Percentiles rank a stretch among this genome's conserved stretches.
phyloP scores from a whole-genome alignment of 2,797 vertebrate species.

The Nothura maculosa region DNA sequence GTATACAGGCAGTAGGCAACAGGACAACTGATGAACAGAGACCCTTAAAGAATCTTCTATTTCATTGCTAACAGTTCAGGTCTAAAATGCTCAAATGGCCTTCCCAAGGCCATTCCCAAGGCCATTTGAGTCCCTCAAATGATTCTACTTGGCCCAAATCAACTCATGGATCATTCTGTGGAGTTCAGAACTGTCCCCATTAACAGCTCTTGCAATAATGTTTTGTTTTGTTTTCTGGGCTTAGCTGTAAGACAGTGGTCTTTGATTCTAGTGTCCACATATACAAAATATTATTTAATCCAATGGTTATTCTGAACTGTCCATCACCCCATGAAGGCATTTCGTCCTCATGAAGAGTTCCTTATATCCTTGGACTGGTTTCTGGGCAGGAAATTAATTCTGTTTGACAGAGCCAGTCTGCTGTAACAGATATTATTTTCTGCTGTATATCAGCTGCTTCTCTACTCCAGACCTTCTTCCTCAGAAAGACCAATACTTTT shows the following conservation, averaged over 20 bases:
- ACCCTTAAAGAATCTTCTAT: background rate
- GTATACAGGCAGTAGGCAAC: background rate
- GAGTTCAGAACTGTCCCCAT: background rate
- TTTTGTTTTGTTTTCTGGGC: background rate
- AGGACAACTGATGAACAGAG: background rate
- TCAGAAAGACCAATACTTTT: background rate
- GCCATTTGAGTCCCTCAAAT: too few species aligned
- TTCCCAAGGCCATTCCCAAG: background rate
- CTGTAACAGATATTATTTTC: background rate
- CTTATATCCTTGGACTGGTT: background rate
- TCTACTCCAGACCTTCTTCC: background rate
- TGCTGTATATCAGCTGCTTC: background rate
- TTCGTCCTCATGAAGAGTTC: background rate
- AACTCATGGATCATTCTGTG: constrained; percentile 18
- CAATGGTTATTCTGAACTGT: background rate
- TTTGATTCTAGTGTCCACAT: background rate
- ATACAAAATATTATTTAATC: background rate
- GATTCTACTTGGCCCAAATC: background rate
- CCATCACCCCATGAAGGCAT: background rate
- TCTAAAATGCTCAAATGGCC: background rate
- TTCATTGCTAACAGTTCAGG: background rate
- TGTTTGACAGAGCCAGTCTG: background rate
- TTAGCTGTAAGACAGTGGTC: background rate
- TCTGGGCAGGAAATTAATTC: background rate
- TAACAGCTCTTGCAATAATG: constrained; percentile 38